phyloP scores from a whole-genome alignment of 2,797 vertebrate genomes.

The Crocodylus rhombifer region DNA sequence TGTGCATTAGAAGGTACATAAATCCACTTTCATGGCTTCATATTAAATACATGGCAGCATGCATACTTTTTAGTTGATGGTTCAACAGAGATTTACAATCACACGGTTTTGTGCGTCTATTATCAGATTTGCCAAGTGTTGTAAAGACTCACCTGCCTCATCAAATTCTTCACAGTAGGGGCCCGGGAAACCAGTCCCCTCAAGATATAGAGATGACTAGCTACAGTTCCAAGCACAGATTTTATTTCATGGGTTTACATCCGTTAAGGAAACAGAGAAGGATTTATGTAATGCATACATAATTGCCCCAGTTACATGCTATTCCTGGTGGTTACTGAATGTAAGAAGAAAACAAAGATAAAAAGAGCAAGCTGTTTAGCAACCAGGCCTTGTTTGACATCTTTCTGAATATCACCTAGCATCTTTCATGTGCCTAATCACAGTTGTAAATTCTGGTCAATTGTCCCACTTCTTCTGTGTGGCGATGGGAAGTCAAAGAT shows the following conservation, averaged over 20 bases:
- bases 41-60: neutral
- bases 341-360: neutral
- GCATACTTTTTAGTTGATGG: constrained; percentile 7
- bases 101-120: neutral
- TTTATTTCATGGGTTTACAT: neutral
- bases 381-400: neutral
- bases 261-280: neutral
- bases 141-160: neutral
- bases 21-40: neutral
- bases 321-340: neutral
- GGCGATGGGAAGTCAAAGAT: neutral
- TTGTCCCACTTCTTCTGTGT: neutral
- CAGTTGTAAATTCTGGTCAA: constrained; percentile 12
- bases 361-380: neutral
- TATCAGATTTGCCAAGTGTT: neutral
- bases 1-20: too few species aligned
- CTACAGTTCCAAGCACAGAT: neutral
- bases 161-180: neutral
- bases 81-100: neutral
- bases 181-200: neutral
- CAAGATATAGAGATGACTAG: fast-evolving
- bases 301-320: neutral
- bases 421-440: neutral
- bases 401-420: neutral
- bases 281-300: neutral